phyloP scores from a whole-genome alignment of 2,888 invertebrate genomes.

The Rugalucina vietnamica region DNA sequence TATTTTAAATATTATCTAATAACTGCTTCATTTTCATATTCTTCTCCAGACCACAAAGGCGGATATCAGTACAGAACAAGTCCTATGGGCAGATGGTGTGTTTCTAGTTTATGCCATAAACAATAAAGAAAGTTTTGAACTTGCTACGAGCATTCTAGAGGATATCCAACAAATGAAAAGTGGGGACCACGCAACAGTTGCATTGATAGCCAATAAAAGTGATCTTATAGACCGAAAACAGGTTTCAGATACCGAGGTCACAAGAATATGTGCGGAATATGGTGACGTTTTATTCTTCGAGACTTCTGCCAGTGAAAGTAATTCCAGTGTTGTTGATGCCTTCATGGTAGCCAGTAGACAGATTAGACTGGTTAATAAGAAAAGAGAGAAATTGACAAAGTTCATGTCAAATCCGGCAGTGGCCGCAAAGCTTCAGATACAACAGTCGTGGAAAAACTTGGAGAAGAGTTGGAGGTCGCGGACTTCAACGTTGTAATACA shows the following conservation, averaged over 20 bases:
- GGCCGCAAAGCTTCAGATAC: slow-evolving; percentile 76
- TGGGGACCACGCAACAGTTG: slow-evolving; percentile 70
- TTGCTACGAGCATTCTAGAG: slow-evolving; percentile 65
- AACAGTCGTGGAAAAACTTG: slow-evolving; percentile 74
- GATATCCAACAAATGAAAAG: slow-evolving; percentile 64
- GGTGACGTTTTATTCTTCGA: slow-evolving; percentile 71
- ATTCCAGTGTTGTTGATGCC: slow-evolving; percentile 68
- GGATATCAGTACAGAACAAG: slow-evolving; percentile 63
- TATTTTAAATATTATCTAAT: too few relatives aligned
- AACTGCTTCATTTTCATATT: too few relatives aligned
- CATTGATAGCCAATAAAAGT: slow-evolving; percentile 76
- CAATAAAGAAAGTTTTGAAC: slow-evolving; percentile 70
- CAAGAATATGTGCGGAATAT: slow-evolving; percentile 67
- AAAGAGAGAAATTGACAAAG: slow-evolving; percentile 74
- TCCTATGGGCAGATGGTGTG: slow-evolving; percentile 79
- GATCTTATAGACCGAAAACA: slow-evolving; percentile 76
- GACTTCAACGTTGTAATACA: slow-evolving; percentile 75
- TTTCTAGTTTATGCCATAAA: slow-evolving; percentile 77
- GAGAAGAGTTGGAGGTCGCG: slow-evolving; percentile 74
- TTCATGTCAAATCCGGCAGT: slow-evolving; percentile 76
- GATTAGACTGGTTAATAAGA: slow-evolving; percentile 68
- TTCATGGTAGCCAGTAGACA: slow-evolving; percentile 67
- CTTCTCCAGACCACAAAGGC: slow-evolving; percentile 24
- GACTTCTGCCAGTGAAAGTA: slow-evolving; percentile 75
- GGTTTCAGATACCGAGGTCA: slow-evolving; percentile 70